These are phyloP conservation scores for Ashinkailepas kermadecensis DNA, from an alignment of 2,888 invertebrate genomes.

Conservation along the genomic window DNA sequence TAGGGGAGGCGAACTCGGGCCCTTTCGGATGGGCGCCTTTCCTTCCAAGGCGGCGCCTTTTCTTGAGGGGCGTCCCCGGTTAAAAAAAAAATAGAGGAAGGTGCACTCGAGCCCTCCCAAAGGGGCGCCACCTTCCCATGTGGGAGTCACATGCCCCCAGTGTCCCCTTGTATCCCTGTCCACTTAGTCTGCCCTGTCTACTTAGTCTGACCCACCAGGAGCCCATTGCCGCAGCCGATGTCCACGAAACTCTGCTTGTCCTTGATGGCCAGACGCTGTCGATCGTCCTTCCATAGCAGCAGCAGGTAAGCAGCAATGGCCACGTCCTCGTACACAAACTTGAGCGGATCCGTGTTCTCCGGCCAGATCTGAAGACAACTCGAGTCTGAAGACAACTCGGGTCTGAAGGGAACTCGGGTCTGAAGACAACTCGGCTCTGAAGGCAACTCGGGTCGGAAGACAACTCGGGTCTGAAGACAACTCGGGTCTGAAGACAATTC, in stretches of 20 bases:
- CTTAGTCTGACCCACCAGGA: conserved; percentile 51
- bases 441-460: too few relatives aligned
- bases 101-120: too few relatives aligned
- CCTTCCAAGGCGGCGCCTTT: too few relatives aligned
- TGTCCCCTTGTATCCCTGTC: background rate
- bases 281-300: conserved; percentile 63
- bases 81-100: too few relatives aligned
- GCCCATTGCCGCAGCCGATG: conserved; percentile 95
- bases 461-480: too few relatives aligned
- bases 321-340: conserved; percentile 94
- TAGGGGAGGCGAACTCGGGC: too few relatives aligned
- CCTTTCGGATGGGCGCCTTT: too few relatives aligned
- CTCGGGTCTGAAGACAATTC: too few relatives aligned
- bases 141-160: background rate
- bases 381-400: background rate
- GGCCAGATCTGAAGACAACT: conserved; percentile 62
- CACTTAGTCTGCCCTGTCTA: background rate
- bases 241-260: conserved; percentile 68
- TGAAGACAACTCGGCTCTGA: background rate
- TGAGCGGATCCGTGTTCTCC: conserved; percentile 85
- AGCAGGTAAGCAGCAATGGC: conserved; percentile 84
- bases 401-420: background rate
- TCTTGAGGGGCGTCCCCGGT: too few relatives aligned
- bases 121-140: too few relatives aligned
- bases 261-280: conserved; percentile 41